Base-by-base conservation (phyloP, 2,888 invertebrate genomes). In the Synanthedon tipuliformis region DNA sequence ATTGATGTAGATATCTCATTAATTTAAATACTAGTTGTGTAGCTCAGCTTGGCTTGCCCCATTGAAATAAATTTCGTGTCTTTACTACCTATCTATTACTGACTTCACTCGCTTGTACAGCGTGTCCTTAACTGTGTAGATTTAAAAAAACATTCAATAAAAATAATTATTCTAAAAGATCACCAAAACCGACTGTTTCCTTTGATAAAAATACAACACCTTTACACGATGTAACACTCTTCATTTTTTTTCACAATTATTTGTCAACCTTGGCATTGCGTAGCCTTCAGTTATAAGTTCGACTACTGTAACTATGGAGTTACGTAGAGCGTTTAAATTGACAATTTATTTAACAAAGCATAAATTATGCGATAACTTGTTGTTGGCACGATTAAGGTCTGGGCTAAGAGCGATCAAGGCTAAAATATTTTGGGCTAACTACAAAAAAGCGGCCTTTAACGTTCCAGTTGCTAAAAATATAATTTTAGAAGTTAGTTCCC, bases 241-340 rank as follows among this genome's bases (percentile, higher is more conserved):
- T 12, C 49, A 16, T 16, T 49, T 16, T 15, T 49, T 23, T 49
- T 16, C 23, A 18, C 23, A 49, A 49, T 49, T 2, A 18, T 18
- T n/a, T 41, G 53, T 41, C 53, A 50, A 55, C 59, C 61, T 60
- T 58, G 57, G 50, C 49, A 54, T 52, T 16, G 52, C 52, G 48
- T 49, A 58, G 60, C 71, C 71, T 70, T 67, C 67, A 59, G 66
- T 66, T 63, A 58, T 15, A 50, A 54, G 53, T 59, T 56, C 49
- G 57, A 68, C 67, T 60, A 67, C 72, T 40, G 50, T 56, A 53
- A 69, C 71, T 72, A 41, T 50, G 59, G 56, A 74, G 58, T 49
- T 23, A 10, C 45, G 52, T 54, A 58, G 53, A 55, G 51, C 59
- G 56, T 51, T 52, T 52, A 55, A 57, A 45, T 45, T 45, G 15